Conservation (phyloP, 1,140 invertebrate species). For the Cydia pomonella region DNA sequence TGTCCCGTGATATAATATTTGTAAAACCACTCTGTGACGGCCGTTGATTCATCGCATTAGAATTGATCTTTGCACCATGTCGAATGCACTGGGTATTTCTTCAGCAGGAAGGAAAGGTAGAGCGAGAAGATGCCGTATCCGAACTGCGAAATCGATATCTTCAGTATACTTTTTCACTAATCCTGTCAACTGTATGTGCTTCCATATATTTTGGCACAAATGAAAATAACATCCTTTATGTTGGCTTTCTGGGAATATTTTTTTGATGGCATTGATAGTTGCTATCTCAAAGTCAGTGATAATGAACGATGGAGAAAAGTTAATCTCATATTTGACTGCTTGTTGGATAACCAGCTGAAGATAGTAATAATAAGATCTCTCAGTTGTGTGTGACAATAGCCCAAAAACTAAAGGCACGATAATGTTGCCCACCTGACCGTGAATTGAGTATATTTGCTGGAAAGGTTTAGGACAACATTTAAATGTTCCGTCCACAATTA, state of each 20-base stretch:
- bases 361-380: neutral
- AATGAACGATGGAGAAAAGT: conserved; percentile 5
- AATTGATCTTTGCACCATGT: too few relatives aligned
- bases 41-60: too few relatives aligned
- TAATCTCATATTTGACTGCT: neutral
- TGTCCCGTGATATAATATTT: too few relatives aligned
- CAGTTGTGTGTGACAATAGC: conserved; percentile 11
- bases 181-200: conserved; percentile 15
- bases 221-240: conserved; percentile 33
- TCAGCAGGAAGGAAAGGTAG: conserved; percentile 29
- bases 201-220: conserved; percentile 26
- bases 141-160: conserved; percentile 33
- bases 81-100: conserved; percentile 26
- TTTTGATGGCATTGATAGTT: conserved; percentile 19
- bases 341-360: conserved; percentile 1
- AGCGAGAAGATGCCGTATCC: conserved; percentile 29
- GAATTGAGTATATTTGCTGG: conserved; percentile 23
- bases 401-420: conserved; percentile 1
- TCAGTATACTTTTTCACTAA: conserved; percentile 24
- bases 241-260: conserved; percentile 3
- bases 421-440: conserved; percentile 19
- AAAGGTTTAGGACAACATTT: conserved; percentile 11
- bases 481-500: conserved; percentile 31
- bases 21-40: too few relatives aligned
- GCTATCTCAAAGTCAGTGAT: conserved; percentile 28